These are phyloP conservation scores for Alligator sinensis DNA, from an alignment of 2,113 vertebrate genomes.

Conservation along the genomic window DNA sequence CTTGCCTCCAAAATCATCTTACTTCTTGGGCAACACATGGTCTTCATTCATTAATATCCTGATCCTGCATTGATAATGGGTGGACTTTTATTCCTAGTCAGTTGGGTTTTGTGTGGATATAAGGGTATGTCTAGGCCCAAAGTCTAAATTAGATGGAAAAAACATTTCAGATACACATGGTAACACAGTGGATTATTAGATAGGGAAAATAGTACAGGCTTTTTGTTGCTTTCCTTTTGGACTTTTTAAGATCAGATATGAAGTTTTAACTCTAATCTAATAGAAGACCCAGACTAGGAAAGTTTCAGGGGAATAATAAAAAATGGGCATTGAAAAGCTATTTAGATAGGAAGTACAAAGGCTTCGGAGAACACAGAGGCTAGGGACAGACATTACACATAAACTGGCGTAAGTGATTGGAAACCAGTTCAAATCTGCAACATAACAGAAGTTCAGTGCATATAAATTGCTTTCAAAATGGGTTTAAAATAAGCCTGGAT, in stretches of 20 bases:
- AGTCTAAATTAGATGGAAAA: constrained; percentile 52
- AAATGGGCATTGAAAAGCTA: not conserved
- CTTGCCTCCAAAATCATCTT: constrained; percentile 58
- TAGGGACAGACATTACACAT: no score
- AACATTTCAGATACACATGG: not conserved
- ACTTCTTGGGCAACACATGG: constrained; percentile 53
- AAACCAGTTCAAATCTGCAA: no score
- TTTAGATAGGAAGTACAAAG: no score
- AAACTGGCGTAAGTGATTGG: no score
- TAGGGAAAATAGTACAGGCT: constrained; percentile 1
- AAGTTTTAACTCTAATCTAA: not conserved
- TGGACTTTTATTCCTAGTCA: constrained; percentile 58
- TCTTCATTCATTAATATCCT: constrained; percentile 35
- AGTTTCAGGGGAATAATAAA: not conserved
- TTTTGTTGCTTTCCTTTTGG: constrained; percentile 34
- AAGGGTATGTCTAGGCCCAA: not conserved
- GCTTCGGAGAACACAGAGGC: no score
- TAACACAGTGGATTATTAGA: constrained; percentile 47
- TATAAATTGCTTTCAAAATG: no score
- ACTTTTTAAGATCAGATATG: constrained; percentile 19
- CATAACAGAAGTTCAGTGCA: no score
- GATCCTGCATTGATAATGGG: constrained; percentile 64
- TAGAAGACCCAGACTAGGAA: not conserved
- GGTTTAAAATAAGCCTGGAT: no score
- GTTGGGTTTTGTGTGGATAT: constrained; percentile 42